Conservation (phyloP, 2,888 invertebrate genomes). For the Oscheius sp. region DNA sequence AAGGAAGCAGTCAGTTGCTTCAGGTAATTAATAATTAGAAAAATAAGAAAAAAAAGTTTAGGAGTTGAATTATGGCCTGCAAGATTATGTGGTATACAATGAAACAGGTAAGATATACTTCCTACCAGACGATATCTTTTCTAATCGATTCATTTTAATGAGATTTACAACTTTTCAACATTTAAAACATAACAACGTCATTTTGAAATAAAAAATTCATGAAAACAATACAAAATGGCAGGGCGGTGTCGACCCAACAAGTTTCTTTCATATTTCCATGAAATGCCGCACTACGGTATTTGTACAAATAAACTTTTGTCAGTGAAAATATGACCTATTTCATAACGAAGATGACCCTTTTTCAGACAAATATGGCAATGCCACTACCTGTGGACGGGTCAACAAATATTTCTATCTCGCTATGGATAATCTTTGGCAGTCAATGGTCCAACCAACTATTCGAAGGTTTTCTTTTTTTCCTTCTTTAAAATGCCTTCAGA, state of each 20-base stretch:
- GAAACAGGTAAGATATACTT: conserved; percentile 46
- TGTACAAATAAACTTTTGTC: not conserved
- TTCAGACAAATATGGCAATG: conserved; percentile 40
- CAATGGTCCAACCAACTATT: conserved; percentile 41
- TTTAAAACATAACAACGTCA: no score
- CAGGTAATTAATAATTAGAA: conserved; percentile 8
- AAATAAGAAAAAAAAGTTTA: not conserved
- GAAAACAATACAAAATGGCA: no score
- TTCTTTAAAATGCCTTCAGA: conserved; percentile 33
- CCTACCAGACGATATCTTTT: no score
- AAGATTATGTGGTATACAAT: conserved; percentile 39
- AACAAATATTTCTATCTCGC: conserved; percentile 49
- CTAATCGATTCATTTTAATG: no score
- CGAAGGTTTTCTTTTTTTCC: not conserved
- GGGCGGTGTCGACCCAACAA: no score
- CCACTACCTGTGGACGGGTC: conserved; percentile 37
- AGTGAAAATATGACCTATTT: not conserved
- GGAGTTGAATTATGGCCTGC: conserved; percentile 43
- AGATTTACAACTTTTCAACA: no score
- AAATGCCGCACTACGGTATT: not conserved
- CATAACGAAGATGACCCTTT: not conserved
- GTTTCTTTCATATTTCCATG: not conserved
- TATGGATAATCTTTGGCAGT: conserved; percentile 47
- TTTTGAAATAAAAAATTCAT: no score
- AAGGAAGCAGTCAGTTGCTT: conserved; percentile 41